Percentiles rank a stretch among this genome's conserved stretches.
Evolutionary conservation across 2,888 invertebrate species (phyloP).

Genomic region (Trimorus sp.): DNA sequence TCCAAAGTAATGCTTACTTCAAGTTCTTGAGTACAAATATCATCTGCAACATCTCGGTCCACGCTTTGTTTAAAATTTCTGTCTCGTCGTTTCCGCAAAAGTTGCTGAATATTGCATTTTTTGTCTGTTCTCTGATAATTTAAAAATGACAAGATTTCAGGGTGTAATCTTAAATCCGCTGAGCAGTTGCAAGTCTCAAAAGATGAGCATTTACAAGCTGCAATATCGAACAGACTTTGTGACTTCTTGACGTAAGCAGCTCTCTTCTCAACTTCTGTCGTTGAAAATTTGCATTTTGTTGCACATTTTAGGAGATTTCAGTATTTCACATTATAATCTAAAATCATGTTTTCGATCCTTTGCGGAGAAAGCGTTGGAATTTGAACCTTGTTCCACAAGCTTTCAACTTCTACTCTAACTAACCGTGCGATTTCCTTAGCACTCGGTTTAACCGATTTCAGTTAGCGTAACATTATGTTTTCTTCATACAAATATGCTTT

Average conservation of each 20-base stretch:
- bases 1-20: too few relatives aligned
- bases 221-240: background rate
- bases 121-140: too few relatives aligned
- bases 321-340: background rate
- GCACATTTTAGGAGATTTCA: background rate
- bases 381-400: background rate
- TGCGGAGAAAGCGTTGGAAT: background rate
- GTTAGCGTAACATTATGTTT: background rate
- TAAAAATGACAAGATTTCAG: background rate
- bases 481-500: background rate
- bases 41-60: too few relatives aligned
- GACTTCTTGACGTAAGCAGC: background rate
- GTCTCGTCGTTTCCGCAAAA: too few relatives aligned
- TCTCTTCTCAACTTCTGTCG: background rate
- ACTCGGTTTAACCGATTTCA: background rate
- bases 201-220: background rate
- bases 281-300: background rate
- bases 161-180: background rate
- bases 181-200: background rate
- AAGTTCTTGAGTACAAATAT: too few relatives aligned
- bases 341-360: constrained; percentile 5
- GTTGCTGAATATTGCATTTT: too few relatives aligned
- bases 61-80: too few relatives aligned
- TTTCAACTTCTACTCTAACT: background rate
- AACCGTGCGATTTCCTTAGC: background rate